phyloP scores from a whole-genome alignment of 2,888 invertebrate genomes.

The Apamea monoglypha region DNA sequence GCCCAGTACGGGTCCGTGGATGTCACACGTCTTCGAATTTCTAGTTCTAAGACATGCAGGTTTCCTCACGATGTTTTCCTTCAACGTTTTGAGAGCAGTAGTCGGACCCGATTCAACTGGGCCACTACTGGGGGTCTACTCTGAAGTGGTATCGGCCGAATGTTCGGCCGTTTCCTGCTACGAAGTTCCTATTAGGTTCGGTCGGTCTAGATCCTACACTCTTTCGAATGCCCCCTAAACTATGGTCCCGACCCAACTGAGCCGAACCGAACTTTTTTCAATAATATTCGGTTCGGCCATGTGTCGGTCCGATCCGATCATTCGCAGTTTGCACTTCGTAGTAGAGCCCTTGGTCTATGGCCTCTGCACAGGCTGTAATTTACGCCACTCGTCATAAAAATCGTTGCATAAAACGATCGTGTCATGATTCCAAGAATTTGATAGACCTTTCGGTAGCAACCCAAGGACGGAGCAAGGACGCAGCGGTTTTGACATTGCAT shows the following conservation, averaged over 20 bases:
- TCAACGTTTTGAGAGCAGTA: background rate
- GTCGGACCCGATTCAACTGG: background rate
- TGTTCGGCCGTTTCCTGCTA: no score
- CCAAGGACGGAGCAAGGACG: conserved; percentile 29
- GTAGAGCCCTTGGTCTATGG: no score
- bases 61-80: background rate
- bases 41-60: background rate
- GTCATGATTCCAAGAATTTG: background rate
- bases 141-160: no score
- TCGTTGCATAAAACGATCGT: background rate
- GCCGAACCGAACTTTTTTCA: no score
- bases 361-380: background rate
- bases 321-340: no score
- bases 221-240: no score
- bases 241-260: no score
- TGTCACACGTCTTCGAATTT: background rate
- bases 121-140: no score
- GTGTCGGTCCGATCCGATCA: no score
- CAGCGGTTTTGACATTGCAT: conserved; percentile 32
- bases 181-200: no score
- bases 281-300: no score
- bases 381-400: background rate
- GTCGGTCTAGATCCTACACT: no score
- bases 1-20: background rate
- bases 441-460: background rate